Evolutionary conservation across 2,888 invertebrate genomes (phyloP).

Genomic region (Thera britannica): DNA sequence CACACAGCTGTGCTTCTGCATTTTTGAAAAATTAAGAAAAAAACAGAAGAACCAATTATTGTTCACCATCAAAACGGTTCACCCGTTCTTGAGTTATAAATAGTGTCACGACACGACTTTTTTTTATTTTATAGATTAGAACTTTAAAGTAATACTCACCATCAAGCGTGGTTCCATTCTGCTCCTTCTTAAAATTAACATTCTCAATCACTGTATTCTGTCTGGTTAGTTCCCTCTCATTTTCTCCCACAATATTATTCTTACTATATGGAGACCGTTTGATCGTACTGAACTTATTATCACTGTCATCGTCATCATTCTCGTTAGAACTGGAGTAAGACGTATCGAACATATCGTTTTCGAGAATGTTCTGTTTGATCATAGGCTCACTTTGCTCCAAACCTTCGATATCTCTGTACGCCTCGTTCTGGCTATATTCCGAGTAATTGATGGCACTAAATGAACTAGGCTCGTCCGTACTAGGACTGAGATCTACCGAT

Average conservation of each 20-base stretch:
- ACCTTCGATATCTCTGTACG: slow-evolving; percentile 63
- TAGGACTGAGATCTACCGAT: slow-evolving; percentile 70
- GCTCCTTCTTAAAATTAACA: slow-evolving; percentile 75
- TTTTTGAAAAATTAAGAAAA: too few relatives aligned
- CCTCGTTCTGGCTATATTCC: slow-evolving; percentile 52
- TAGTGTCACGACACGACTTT: too few relatives aligned
- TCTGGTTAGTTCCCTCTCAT: slow-evolving; percentile 65
- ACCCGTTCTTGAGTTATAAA: too few relatives aligned
- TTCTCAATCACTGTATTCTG: slow-evolving; percentile 83
- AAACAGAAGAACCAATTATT: too few relatives aligned
- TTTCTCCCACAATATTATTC: slow-evolving; percentile 64
- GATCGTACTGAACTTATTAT: slow-evolving; percentile 89
- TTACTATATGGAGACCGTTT: slow-evolving; percentile 88
- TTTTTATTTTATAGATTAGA: not conserved
- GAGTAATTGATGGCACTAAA: slow-evolving; percentile 72
- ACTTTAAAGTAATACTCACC: slow-evolving; percentile 50
- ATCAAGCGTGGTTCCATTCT: slow-evolving; percentile 74
- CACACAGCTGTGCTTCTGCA: too few relatives aligned
- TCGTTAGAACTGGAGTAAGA: slow-evolving; percentile 82
- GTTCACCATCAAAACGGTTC: too few relatives aligned
- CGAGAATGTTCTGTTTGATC: slow-evolving; percentile 81
- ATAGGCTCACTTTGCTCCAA: slow-evolving; percentile 76
- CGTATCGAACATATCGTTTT: slow-evolving; percentile 81
- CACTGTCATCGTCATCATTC: slow-evolving; percentile 86
- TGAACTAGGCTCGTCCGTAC: slow-evolving; percentile 67